Evolutionary conservation across 1,140 invertebrate species (phyloP).

Genomic region (Thaumatotibia leucotreta): DNA sequence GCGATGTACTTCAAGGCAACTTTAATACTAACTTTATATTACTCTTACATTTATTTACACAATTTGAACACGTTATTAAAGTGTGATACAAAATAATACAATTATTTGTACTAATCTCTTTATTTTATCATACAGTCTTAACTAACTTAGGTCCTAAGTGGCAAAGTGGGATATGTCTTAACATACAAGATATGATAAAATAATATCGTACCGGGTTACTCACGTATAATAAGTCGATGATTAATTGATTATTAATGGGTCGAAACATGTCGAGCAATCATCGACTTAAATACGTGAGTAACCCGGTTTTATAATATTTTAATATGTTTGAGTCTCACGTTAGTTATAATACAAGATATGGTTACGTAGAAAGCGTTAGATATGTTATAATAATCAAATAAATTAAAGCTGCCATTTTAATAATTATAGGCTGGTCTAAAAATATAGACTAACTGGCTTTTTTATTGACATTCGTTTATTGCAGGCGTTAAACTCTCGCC

Average conservation of each 20-base stretch:
- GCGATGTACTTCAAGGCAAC: constrained; percentile 7
- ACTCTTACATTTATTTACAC: constrained; percentile 7
- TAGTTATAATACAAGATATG: constrained; percentile 50
- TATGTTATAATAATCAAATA: constrained; percentile 43
- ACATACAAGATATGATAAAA: constrained; percentile 44
- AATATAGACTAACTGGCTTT: background rate
- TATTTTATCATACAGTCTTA: constrained; percentile 21
- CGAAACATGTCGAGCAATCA: no score
- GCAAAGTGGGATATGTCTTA: constrained; percentile 63
- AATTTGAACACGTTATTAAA: constrained; percentile 30
- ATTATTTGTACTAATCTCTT: constrained; percentile 53
- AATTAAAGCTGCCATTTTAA: constrained; percentile 47
- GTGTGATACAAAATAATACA: constrained; percentile 54
- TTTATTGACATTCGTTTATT: no score
- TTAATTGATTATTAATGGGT: no score
- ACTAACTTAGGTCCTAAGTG: constrained; percentile 43
- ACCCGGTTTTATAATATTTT: no score
- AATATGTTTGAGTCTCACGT: no score
- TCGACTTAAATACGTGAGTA: no score
- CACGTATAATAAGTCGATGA: no score
- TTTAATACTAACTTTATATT: constrained; percentile 9
- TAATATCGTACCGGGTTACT: no score
- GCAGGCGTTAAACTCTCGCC: no score
- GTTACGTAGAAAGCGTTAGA: constrained; percentile 28
- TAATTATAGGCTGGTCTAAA: constrained; percentile 14